Evolutionary conservation across 2,113 vertebrate species (phyloP), one percentile per base, ranked within the genome.

Genomic region (Chionodraco myersi): DNA sequence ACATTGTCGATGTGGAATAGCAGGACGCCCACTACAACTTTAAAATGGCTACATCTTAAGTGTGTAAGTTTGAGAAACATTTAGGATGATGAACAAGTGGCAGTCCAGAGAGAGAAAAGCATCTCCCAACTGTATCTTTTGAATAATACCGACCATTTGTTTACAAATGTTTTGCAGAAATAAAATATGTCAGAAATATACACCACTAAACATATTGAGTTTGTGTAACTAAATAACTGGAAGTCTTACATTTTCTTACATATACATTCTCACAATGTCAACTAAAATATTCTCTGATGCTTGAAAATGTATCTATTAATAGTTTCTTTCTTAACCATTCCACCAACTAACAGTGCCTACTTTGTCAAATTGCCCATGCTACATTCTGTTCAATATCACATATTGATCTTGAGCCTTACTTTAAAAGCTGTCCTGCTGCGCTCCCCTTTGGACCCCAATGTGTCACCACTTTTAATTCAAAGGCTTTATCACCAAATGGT

Each of bases 351-450:
- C 47, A 7, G 5, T 59, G 12, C 21, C 15, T 36, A 69, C 53
- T 34, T 16, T 68, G n/a, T 15, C 12, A 0, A 51, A 16, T 44
- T 65, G 10, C 13, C 6, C 41, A 9, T 3, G 30, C 3, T 58
- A 8, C 36, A 45, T 30, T 57, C 26, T 62, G 26, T 21, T 44
- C 16, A 77, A n/a, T 58, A 16, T 14, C 6, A 34, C 61, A 59
- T 15, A 80, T 56, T 53, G 71, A 87, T 44, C 18, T 9, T 21
- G 8, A 74, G 52, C 30, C n/a, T 18, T 53, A 16, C 48, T 69
- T 69, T 82, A 68, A 85, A 82, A 82, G 75, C 57, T 34, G 6
- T 59, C 75, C 45, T 60, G 47, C 57, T 72, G 66, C 4, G 61
- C 47, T 52, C n/a, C 54, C 15, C 45, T 81, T 63, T 54, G 51